A percentile compares a stretch with the other conserved stretches of the same genome.
Evolutionary conservation across 2,888 invertebrate species (phyloP).

Genomic region (Periphyllus acericola): DNA sequence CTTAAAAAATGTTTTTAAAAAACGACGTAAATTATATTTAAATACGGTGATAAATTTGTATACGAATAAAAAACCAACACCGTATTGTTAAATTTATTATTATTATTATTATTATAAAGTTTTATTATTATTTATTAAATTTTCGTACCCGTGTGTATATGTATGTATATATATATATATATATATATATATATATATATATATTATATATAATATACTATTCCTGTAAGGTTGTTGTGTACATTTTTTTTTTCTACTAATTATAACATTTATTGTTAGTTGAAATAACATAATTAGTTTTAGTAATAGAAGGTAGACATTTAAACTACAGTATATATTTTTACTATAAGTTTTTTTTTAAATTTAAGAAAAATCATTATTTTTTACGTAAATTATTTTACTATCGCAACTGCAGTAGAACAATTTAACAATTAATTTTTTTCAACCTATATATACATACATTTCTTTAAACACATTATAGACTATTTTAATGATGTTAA

Average conservation of each 20-base stretch:
- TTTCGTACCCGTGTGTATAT: constrained; percentile 23
- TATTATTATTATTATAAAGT: constrained; percentile 16
- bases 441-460: neutral
- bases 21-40: neutral
- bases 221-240: constrained; percentile 47
- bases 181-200: neutral
- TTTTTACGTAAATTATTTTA: constrained; percentile 36
- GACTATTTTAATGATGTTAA: neutral
- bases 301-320: constrained; percentile 4
- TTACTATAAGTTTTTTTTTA: constrained; percentile 16
- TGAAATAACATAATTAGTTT: constrained; percentile 36
- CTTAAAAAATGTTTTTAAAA: constrained; percentile 1
- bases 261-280: constrained; percentile 26
- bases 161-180: neutral
- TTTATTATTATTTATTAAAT: constrained; percentile 55
- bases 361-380: constrained; percentile 35
- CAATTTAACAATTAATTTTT: constrained; percentile 24
- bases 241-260: constrained; percentile 38
- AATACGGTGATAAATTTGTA: neutral
- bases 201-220: constrained; percentile 14
- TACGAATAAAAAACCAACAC: constrained; percentile 16
- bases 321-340: constrained; percentile 18
- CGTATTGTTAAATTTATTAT: constrained; percentile 22
- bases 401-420: constrained; percentile 15
- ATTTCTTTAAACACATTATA: neutral